Evolutionary conservation across 2,888 invertebrate genomes (phyloP), one percentile per base, ranked within the genome.

Genomic region (Hirtodrosophila histrioides): DNA sequence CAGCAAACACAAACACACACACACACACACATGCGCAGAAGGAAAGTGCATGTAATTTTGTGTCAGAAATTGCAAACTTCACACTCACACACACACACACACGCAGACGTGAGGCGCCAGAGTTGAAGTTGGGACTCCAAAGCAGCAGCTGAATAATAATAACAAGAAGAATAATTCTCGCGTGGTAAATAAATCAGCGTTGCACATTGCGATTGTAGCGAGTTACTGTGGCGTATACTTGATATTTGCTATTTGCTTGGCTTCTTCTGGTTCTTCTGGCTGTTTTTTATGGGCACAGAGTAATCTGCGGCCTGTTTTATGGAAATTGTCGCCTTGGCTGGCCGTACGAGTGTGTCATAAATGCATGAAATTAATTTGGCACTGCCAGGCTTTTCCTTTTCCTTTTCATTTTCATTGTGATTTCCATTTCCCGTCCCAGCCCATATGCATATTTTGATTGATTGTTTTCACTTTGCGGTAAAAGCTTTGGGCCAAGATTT

Each of bases 401-500:
- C 35, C 9, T 29, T 36, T 23, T 33, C 56, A 50, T 63, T 50
- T 72, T 33, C 56, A 50, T 63, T 50, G 75, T 55, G 58, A 46
- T 69, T 56, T 40, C 31, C 61, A 50, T 61, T 67, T 66, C 37
- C 40, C 33, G 46, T 57, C 39, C 31, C 39, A 17, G 35, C 23
- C 41, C 67, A 58, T 61, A 61, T 64, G 64, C 62, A 68, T 56
- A 74, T 87, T 69, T 81, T 82, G 82, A 82, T 82, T 85, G 82
- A 82, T 82, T 87, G 82, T 72, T 85, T 88, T 85, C 86, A 72
- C 83, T 82, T 82, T 86, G 87, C 68, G 78, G 86, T 72, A 64
- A 87, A 61, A 77, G 78, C 83, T 66, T 69, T 58, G 58, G 54
- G 74, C 67, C 56, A 68, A 68, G 37, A 65, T 75, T 56, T 35